Conservation (phyloP, 2,113 vertebrate genomes). For the Pelvicachromis taeniatus region DNA sequence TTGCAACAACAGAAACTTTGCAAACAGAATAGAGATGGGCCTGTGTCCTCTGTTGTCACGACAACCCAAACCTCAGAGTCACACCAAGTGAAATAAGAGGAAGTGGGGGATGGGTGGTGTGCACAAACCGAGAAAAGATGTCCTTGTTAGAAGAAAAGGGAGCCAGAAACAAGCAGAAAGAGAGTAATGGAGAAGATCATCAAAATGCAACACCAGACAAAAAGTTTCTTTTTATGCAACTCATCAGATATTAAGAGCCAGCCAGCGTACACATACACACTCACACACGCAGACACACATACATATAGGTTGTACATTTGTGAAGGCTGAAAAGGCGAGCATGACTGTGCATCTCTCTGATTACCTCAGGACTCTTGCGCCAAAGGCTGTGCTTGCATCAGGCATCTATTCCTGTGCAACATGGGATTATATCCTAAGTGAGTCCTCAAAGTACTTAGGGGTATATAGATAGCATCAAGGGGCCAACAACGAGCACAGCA, state of each 20-base stretch:
- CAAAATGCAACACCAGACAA: background rate
- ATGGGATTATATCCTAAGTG: slow-evolving; percentile 52
- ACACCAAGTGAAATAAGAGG: slow-evolving; percentile 63
- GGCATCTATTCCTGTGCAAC: slow-evolving; percentile 53
- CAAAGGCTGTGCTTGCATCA: slow-evolving; percentile 28
- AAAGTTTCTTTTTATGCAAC: background rate
- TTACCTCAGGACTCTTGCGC: slow-evolving; percentile 28
- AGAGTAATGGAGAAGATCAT: background rate
- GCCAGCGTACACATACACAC: background rate
- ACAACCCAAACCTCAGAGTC: slow-evolving; percentile 74
- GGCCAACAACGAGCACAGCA: slow-evolving; percentile 21
- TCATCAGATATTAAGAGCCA: background rate
- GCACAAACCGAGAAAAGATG: slow-evolving; percentile 41
- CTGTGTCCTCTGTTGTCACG: slow-evolving; percentile 66
- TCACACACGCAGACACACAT: background rate
- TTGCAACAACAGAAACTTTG: slow-evolving; percentile 68
- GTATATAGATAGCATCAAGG: slow-evolving; percentile 37
- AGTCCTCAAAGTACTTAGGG: slow-evolving; percentile 31
- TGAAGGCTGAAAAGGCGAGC: background rate
- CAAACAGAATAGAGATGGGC: slow-evolving; percentile 43
- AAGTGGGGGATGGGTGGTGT: slow-evolving; percentile 66
- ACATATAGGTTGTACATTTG: background rate
- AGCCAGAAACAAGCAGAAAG: background rate
- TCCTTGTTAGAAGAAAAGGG: background rate
- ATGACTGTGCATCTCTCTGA: slow-evolving; percentile 53